Evolutionary conservation across 2,888 invertebrate genomes (phyloP), one percentile per base, ranked within the genome.

Genomic region (Hypercompe scribonia): DNA sequence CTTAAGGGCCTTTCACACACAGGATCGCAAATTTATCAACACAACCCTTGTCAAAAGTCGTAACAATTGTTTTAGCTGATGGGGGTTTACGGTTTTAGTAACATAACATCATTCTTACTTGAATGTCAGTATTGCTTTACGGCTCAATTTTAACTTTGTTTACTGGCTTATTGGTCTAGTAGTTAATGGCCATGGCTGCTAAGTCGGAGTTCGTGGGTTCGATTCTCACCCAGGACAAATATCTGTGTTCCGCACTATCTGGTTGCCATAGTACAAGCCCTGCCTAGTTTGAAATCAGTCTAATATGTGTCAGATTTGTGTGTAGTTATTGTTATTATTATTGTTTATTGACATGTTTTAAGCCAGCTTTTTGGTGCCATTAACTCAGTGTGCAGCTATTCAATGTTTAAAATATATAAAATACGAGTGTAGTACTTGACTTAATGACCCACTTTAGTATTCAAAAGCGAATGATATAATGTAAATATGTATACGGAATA

Each of bases 11-110:
- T 54, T 68, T 69, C 69, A 69, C 31, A 21, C 64, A 64, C 71
- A 71, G 71, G 24, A 65, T 31, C n/a, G 28, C 54, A 65, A 65
- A 65, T 65, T 50, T 65, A 65, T 50, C 65, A 65, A 70, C n/a
- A 50, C 54, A 28, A 71, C 71, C 71, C 71, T 71, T 71, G 64
- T 71, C 65, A 71, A 50, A 70, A 71, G 28, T 54, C 65, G 28
- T 54, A 39, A 65, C 54, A 50, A 65, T 54, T 31, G 65, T 4
- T 28, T 34, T 18, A 61, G 28, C 21, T 36, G 67, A 46, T 67
- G 18, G 28, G 42, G 34, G 34, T 39, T n/a, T 24, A 10, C 50
- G 50, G 11, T 54, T 54, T 54, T 54, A 54, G 50, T n/a, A 54
- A 54, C 10, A 50, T 50, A 54, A 54, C 50, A 54, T 54, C n/a